Base-by-base conservation (phyloP, 2,113 vertebrate genomes). In the Myotis brandtii region DNA sequence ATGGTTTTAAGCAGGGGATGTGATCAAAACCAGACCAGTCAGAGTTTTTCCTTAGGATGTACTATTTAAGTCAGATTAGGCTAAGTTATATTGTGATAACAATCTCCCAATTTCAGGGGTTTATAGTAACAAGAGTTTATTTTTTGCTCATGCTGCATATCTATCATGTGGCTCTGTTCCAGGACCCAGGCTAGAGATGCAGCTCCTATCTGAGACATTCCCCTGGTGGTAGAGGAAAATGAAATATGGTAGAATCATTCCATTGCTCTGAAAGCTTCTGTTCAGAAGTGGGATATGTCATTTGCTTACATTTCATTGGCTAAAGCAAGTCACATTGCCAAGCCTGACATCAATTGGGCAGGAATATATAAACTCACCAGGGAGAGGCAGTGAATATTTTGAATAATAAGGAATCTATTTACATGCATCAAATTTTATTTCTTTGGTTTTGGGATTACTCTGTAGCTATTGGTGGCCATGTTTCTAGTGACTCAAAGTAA, bases 401-500 rank as follows among this genome's bases (percentile, higher is more conserved):
- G 48, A 92, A 75, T 69, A 85, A 85, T 62, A 94, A 84, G 40
- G 9, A 32, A 82, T 37, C 52, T 67, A 50, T 92, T 88, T 81
- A 40, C 13, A 50, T 84, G 11, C 16, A 50, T 83, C n/a, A 66
- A 5, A 50, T 87, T 86, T 43, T 81, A 5, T 59, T 77, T 95
- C 32, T 79, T 77, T 86, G 30, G 80, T 75, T 95, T 27, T 48
- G 72, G 12, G 80, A 81, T 96, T 95, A 81, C 3, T 6, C 23
- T 73, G 59, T 9, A 82, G 37, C n/a, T 91, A 17, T 80, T 92
- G n/a, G n/a, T 91, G 54, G 18, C 77, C 37, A 23, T 46, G 40
- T 90, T 87, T n/a, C 48, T 43, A 75, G 76, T 87, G 59, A 62
- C 32, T 95, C 91, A 79, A 75, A 75, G 56, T 90, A 86, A 59